Evolutionary conservation across 2,888 invertebrate species (phyloP).

Genomic region (Drosophila macrospina): DNA sequence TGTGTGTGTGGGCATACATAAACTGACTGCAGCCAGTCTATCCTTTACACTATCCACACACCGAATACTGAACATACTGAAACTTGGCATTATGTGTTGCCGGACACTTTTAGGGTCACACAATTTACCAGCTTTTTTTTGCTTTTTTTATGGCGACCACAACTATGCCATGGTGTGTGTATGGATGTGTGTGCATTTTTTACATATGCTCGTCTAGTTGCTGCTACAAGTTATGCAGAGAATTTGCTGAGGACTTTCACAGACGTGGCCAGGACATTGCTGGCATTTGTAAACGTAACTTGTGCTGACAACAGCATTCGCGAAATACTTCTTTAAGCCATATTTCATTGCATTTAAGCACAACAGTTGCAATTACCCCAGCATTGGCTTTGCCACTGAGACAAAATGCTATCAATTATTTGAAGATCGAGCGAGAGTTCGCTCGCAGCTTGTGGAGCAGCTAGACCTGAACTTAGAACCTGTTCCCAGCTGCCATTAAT

Average conservation of each 20-base stretch:
- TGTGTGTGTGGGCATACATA: constrained; percentile 14
- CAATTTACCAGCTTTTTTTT: constrained; percentile 77
- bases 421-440: constrained; percentile 15
- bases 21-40: constrained; percentile 47
- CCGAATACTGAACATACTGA: constrained; percentile 41
- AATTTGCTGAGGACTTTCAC: constrained; percentile 43
- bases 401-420: constrained; percentile 55
- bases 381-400: not conserved
- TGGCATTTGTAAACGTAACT: constrained; percentile 64
- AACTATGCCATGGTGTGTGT: constrained; percentile 46
- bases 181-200: constrained; percentile 32
- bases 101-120: constrained; percentile 78
- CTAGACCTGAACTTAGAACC: constrained; percentile 1
- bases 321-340: constrained; percentile 65
- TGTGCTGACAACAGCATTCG: constrained; percentile 53
- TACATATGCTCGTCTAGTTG: constrained; percentile 79
- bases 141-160: constrained; percentile 63
- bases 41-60: constrained; percentile 5
- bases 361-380: constrained; percentile 49
- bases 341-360: constrained; percentile 74
- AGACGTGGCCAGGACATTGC: constrained; percentile 51
- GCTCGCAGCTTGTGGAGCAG: no score
- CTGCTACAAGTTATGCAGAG: constrained; percentile 70
- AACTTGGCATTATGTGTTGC: constrained; percentile 70
- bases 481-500: constrained; percentile 67